Evolutionary conservation across 2,888 invertebrate genomes (phyloP).

Genomic region (Pemphredon lugubris): DNA sequence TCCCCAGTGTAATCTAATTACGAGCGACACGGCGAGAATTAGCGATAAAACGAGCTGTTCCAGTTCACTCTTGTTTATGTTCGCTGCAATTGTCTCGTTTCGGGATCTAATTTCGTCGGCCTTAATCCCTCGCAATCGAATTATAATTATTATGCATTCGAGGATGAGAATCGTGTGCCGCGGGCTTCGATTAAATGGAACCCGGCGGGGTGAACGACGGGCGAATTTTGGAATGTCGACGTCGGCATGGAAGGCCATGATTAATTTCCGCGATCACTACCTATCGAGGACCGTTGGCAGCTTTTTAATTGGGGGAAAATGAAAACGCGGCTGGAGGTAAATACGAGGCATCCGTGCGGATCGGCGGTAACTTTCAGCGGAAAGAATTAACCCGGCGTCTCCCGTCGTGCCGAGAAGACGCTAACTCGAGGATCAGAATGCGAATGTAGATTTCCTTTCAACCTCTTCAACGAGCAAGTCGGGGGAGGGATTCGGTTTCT

Average conservation of each 20-base stretch:
- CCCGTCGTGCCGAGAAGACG: background rate
- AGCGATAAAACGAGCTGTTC: constrained; percentile 1
- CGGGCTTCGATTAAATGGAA: background rate
- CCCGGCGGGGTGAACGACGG: background rate
- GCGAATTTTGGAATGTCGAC: background rate
- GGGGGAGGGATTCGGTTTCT: constrained; percentile 58
- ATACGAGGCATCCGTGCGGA: too few species aligned
- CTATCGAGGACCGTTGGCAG: background rate
- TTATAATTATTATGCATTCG: background rate
- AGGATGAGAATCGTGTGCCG: background rate
- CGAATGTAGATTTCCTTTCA: constrained; percentile 58
- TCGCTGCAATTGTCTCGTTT: background rate
- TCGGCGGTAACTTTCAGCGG: constrained; percentile 22
- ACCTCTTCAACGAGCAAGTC: constrained; percentile 36
- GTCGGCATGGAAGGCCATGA: background rate
- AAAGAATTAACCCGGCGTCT: constrained; percentile 29
- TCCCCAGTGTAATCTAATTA: constrained; percentile 39
- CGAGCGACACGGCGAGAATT: constrained; percentile 29
- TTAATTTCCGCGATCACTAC: too few species aligned
- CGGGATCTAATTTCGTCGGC: background rate
- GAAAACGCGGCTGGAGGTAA: too few species aligned
- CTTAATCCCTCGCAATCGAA: constrained; percentile 1
- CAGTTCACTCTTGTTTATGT: background rate
- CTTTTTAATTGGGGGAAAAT: constrained; percentile 13
- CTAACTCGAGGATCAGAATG: constrained; percentile 18